These are phyloP conservation scores for Hydrolagus affinis DNA, from an alignment of 2,113 vertebrate genomes.

Conservation along the genomic window DNA sequence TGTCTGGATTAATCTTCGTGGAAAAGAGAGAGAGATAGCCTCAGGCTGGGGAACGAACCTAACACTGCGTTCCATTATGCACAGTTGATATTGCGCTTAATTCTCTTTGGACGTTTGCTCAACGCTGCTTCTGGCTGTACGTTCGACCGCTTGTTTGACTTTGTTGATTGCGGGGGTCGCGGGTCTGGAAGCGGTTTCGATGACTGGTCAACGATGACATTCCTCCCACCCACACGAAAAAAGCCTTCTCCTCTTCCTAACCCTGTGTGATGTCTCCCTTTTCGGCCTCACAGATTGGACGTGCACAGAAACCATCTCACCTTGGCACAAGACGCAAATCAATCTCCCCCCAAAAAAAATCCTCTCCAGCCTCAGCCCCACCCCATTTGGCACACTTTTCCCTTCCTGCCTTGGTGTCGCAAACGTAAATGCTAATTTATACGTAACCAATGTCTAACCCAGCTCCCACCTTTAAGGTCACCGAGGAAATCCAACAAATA, in stretches of 20 bases:
- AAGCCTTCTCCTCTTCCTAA: background rate
- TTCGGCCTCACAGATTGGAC: background rate
- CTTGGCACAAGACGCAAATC: too few relatives aligned
- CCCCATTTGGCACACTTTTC: background rate
- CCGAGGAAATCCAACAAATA: background rate
- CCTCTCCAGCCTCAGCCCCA: background rate
- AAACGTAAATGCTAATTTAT: slow-evolving; percentile 3
- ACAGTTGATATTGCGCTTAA: slow-evolving; percentile 9
- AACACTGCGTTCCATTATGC: background rate
- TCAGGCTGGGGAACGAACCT: background rate
- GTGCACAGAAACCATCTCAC: background rate
- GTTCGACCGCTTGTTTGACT: slow-evolving; percentile 6
- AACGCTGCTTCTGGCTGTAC: slow-evolving; percentile 17
- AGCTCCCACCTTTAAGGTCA: background rate
- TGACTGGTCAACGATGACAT: slow-evolving; percentile 7
- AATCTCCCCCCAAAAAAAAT: background rate
- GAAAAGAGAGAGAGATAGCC: slow-evolving; percentile 1
- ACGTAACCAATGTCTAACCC: background rate
- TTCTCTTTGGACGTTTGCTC: background rate
- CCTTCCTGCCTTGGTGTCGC: background rate
- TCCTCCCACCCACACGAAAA: too few relatives aligned
- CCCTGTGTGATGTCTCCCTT: background rate
- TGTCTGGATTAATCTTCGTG: slow-evolving; percentile 19
- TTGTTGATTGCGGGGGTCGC: slow-evolving; percentile 21
- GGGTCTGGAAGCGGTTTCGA: slow-evolving; percentile 2